Evolutionary conservation across 2,888 invertebrate species (phyloP).

Genomic region (Acanthosepion esculentum): DNA sequence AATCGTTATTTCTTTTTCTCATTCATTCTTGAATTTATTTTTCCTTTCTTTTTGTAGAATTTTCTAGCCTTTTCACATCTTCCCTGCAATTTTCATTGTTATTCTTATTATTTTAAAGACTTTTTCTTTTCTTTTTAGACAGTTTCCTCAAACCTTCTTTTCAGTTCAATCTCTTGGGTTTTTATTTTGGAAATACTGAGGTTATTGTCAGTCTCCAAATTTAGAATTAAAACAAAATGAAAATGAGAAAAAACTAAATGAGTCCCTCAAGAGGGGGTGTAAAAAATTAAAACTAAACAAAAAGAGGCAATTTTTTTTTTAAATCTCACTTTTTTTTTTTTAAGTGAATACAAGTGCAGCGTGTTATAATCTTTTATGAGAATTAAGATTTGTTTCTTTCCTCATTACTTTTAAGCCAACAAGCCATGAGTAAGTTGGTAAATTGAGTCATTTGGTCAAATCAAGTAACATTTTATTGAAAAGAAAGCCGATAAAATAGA

Average conservation of each 20-base stretch:
- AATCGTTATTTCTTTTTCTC: too few relatives aligned
- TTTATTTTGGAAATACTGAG: too few relatives aligned
- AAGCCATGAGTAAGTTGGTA: neutral
- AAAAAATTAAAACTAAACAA: neutral
- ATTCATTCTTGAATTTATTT: too few relatives aligned
- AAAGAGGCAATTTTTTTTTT: neutral
- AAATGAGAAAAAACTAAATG: neutral
- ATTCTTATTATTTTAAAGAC: too few relatives aligned
- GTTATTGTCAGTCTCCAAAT: neutral
- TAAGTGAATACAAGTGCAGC: too few relatives aligned
- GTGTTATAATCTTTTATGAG: neutral
- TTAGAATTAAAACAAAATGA: neutral
- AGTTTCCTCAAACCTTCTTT: too few relatives aligned
- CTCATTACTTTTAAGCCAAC: neutral
- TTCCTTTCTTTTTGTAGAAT: too few relatives aligned
- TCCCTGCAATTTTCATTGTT: too few relatives aligned
- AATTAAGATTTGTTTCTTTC: neutral
- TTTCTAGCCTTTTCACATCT: too few relatives aligned
- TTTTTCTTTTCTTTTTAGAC: too few relatives aligned
- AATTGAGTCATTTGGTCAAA: neutral
- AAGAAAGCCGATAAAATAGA: neutral
- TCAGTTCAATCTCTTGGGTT: too few relatives aligned
- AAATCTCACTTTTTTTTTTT: too few relatives aligned
- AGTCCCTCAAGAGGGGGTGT: neutral
- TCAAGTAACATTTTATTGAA: neutral